These are phyloP conservation scores for Speoplatyrhinus poulsoni DNA, from an alignment of 2,113 vertebrate genomes.

Conservation along the genomic window DNA sequence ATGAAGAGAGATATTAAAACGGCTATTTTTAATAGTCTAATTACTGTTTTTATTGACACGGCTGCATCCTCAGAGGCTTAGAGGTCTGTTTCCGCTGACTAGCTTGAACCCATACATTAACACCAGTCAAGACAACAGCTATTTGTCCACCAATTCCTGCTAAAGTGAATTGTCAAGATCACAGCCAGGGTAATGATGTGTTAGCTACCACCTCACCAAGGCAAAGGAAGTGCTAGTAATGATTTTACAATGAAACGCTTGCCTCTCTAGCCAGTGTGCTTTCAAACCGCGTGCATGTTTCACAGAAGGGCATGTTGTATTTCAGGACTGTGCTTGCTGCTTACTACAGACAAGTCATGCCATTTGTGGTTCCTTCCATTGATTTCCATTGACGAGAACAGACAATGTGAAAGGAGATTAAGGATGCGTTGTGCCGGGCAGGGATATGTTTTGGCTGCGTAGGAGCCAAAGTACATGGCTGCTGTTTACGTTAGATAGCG, in stretches of 20 bases:
- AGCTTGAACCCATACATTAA: slow-evolving; percentile 59
- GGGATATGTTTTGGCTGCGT: slow-evolving; percentile 4
- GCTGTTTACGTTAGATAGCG: not conserved
- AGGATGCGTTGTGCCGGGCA: not conserved
- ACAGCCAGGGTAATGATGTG: slow-evolving; percentile 13
- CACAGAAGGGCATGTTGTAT: not conserved
- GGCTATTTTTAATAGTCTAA: not conserved
- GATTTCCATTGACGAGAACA: slow-evolving; percentile 1
- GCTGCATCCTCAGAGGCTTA: slow-evolving; percentile 62
- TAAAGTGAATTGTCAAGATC: slow-evolving; percentile 7
- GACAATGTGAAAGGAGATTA: not conserved
- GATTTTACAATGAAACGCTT: slow-evolving; percentile 15
- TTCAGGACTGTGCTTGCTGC: not conserved
- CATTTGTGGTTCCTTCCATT: not conserved
- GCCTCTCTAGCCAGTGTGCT: slow-evolving; percentile 2
- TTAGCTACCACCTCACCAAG: slow-evolving; percentile 8
- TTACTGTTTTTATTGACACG: slow-evolving; percentile 59
- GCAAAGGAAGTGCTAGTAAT: slow-evolving; percentile 14
- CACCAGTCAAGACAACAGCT: slow-evolving; percentile 47
- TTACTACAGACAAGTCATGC: not conserved
- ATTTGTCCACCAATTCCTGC: slow-evolving; percentile 28
- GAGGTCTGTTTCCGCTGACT: slow-evolving; percentile 57
- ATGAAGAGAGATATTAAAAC: slow-evolving; percentile 56
- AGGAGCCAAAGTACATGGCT: slow-evolving; percentile 20
- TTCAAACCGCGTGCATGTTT: slow-evolving; percentile 1